Conservation (phyloP, 2,888 invertebrate species). For the Eupithecia exiguata region DNA sequence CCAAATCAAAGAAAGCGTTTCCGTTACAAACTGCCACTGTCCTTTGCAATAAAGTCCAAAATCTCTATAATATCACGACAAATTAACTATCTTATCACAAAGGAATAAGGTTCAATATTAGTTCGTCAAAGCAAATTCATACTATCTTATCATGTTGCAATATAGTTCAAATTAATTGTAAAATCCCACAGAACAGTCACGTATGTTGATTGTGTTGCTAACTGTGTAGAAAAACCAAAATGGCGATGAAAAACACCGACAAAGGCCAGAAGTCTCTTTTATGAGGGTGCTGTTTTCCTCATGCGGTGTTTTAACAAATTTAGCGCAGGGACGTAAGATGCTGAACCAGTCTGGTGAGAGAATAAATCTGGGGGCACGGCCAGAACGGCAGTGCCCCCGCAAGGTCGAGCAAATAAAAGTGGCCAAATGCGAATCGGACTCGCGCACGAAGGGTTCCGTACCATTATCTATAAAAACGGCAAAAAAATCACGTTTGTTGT, state of each 20-base stretch:
- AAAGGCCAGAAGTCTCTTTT: background rate
- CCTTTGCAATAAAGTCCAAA: background rate
- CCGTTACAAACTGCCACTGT: constrained; percentile 4
- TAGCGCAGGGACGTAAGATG: background rate
- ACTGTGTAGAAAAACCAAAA: background rate
- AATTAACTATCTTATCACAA: background rate
- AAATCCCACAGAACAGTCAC: background rate
- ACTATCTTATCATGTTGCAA: background rate
- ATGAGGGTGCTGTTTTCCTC: background rate
- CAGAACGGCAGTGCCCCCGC: no score
- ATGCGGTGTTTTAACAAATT: background rate
- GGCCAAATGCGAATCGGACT: no score
- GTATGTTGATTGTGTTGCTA: background rate
- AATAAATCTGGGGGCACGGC: no score
- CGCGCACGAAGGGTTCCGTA: no score
- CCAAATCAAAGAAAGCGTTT: background rate
- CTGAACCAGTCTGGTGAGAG: background rate
- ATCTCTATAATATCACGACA: background rate
- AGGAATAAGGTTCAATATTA: background rate
- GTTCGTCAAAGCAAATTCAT: background rate
- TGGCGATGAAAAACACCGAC: constrained; percentile 8
- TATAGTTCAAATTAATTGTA: constrained; percentile 4
- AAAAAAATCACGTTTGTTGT: no score
- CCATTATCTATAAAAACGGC: no score
- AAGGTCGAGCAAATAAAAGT: no score